These are phyloP conservation scores for Sinopyrophorus schimmeli DNA, from an alignment of 2,888 invertebrate genomes.

Conservation along the genomic window DNA sequence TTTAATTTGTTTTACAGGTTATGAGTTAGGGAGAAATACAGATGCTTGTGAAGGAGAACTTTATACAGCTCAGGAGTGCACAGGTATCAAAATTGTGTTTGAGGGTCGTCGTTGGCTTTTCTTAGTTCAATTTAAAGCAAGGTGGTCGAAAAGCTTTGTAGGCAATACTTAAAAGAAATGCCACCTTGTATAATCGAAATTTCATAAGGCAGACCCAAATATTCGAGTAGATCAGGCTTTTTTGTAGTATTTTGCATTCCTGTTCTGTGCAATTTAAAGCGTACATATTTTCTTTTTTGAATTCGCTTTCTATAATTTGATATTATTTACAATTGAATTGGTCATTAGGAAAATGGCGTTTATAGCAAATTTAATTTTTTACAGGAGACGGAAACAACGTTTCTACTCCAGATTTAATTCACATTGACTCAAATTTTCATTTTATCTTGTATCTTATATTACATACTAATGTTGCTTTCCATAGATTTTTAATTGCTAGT, in stretches of 20 bases:
- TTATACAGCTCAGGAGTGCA: conserved; percentile 35
- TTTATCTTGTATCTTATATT: too few species aligned
- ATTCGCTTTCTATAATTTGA: neutral
- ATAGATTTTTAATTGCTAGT: too few species aligned
- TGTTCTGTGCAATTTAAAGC: conserved; percentile 25
- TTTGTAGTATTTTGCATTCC: conserved; percentile 21
- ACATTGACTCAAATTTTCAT: too few species aligned
- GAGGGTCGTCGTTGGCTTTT: conserved; percentile 13
- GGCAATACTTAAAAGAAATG: neutral
- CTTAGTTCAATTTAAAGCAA: neutral
- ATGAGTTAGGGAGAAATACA: conserved; percentile 34
- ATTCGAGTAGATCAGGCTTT: conserved; percentile 9
- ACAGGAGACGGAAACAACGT: too few species aligned
- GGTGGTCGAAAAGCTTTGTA: neutral
- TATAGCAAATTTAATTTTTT: too few species aligned
- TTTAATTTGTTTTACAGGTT: conserved; percentile 33
- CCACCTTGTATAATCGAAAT: neutral
- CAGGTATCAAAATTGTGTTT: conserved; percentile 39
- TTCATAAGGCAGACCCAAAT: neutral
- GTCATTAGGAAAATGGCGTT: too few species aligned
- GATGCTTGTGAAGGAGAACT: conserved; percentile 36
- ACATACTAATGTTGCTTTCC: too few species aligned
- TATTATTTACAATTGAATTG: neutral
- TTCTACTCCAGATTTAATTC: too few species aligned
- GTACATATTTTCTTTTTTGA: conserved; percentile 2